A percentile compares a stretch with the other conserved stretches of the same genome.
phyloP scores from a whole-genome alignment of 1,140 invertebrate genomes.

The Agrilus planipennis region DNA sequence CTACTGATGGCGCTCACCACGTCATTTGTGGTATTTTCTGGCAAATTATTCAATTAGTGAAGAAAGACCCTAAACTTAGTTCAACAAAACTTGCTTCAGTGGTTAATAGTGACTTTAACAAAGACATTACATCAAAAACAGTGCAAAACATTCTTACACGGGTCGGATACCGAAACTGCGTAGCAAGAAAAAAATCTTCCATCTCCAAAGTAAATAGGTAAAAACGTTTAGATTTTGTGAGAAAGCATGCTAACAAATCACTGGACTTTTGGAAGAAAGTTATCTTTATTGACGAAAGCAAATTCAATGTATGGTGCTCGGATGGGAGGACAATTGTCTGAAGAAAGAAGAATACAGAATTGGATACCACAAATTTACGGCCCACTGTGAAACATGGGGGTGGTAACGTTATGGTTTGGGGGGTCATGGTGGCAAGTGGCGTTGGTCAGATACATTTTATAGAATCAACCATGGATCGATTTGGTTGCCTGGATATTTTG shows the following conservation, averaged over 20 bases:
- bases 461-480: background rate
- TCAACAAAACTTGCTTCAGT: no score
- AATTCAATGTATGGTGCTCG: background rate
- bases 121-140: no score
- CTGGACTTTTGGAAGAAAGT: background rate
- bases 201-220: background rate
- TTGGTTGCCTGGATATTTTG: constrained; percentile 1
- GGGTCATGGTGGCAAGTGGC: background rate
- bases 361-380: constrained; percentile 2
- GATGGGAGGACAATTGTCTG: background rate
- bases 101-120: no score
- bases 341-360: constrained; percentile 1
- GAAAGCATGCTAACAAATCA: background rate
- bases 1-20: no score
- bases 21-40: no score
- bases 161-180: no score
- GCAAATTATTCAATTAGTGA: no score
- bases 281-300: background rate
- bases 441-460: constrained; percentile 1
- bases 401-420: constrained; percentile 1
- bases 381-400: constrained; percentile 2
- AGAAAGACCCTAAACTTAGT: no score
- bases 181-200: background rate
- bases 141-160: no score
- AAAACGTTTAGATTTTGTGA: background rate